A percentile compares a stretch with the other conserved stretches of the same genome.
Evolutionary conservation across 2,888 invertebrate species (phyloP).

Genomic region (Acanthoscelides obtectus): DNA sequence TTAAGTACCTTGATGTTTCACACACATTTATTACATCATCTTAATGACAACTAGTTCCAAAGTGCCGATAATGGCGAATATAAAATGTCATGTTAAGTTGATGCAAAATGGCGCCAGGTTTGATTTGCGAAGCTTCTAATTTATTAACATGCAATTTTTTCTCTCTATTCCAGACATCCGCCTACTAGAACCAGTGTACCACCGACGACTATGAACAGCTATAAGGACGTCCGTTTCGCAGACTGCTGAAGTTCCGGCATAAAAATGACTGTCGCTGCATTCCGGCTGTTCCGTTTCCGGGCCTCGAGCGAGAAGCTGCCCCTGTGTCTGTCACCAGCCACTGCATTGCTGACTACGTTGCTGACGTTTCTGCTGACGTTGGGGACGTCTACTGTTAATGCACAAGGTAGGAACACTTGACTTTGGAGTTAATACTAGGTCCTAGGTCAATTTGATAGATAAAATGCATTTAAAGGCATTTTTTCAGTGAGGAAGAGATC

Average conservation of each 20-base stretch:
- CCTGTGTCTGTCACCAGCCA: neutral
- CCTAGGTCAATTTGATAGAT: too few species aligned
- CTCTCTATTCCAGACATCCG: neutral
- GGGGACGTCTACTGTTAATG: neutral
- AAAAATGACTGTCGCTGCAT: neutral
- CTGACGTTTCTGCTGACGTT: neutral
- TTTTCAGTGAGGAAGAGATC: too few species aligned
- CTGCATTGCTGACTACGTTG: neutral
- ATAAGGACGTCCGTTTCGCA: neutral
- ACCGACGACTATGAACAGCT: neutral
- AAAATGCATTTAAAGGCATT: too few species aligned
- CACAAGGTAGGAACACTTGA: neutral
- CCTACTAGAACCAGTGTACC: neutral
- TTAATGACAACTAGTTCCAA: too few species aligned
- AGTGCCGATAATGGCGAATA: too few species aligned
- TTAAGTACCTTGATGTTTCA: too few species aligned
- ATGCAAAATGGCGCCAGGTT: too few species aligned
- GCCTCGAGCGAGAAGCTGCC: neutral
- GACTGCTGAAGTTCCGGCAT: neutral
- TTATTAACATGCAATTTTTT: too few species aligned
- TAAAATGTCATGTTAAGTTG: too few species aligned
- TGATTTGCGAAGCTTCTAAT: too few species aligned
- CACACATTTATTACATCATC: too few species aligned
- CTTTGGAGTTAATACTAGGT: too few species aligned
- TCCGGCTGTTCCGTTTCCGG: neutral